These are phyloP conservation scores for Heliconius aoede DNA, from an alignment of 2,888 invertebrate species.

Conservation along the genomic window DNA sequence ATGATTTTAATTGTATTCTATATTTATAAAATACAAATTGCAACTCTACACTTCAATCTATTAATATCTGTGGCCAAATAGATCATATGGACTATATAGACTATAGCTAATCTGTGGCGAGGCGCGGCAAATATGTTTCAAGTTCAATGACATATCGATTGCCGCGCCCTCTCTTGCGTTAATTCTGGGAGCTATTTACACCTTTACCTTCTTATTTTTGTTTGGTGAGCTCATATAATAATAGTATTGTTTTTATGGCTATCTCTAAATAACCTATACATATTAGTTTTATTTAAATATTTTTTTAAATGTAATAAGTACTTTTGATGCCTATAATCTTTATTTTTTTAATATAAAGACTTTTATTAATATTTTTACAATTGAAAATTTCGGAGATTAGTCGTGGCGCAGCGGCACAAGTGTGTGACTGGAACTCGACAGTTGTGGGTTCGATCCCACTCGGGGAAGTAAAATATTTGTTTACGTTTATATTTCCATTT, in stretches of 20 bases:
- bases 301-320: background rate
- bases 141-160: constrained; percentile 70
- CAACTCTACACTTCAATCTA: constrained; percentile 28
- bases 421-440: too few species aligned
- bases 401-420: too few species aligned
- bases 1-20: background rate
- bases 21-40: background rate
- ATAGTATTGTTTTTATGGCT: background rate
- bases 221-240: background rate
- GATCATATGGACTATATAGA: constrained; percentile 27
- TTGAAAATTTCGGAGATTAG: too few species aligned
- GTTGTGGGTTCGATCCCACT: too few species aligned
- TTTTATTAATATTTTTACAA: too few species aligned
- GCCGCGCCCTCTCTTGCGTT: constrained; percentile 47
- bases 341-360: too few species aligned
- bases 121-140: constrained; percentile 59
- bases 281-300: background rate
- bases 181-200: constrained; percentile 39
- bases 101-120: constrained; percentile 36
- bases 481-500: too few species aligned
- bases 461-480: too few species aligned
- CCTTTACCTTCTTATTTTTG: constrained; percentile 20
- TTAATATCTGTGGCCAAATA: constrained; percentile 41
- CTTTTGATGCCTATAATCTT: background rate
- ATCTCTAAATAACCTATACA: background rate